A percentile compares a stretch with the other conserved stretches of the same genome.
phyloP scores from a whole-genome alignment of 2,888 invertebrate species.

The Thymelicus lineola region DNA sequence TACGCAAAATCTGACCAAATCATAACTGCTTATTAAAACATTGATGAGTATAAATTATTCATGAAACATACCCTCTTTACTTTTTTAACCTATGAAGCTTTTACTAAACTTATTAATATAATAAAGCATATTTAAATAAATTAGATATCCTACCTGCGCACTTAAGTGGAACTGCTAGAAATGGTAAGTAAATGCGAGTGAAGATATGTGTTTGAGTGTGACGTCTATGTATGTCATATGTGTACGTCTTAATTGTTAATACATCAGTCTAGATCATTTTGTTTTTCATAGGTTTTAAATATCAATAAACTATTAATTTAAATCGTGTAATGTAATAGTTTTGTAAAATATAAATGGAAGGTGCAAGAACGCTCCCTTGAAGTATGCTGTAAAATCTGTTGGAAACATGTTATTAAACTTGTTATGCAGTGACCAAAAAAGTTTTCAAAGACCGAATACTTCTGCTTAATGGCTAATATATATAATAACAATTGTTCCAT shows the following conservation, averaged over 20 bases:
- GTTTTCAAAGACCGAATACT: too few relatives aligned
- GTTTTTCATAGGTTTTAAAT: background rate
- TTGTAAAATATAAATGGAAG: background rate
- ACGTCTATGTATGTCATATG: constrained; percentile 18
- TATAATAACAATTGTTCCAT: too few relatives aligned
- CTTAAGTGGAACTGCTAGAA: constrained; percentile 15
- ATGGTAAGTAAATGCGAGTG: constrained; percentile 32
- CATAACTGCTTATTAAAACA: background rate
- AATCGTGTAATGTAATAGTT: background rate
- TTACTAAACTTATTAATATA: constrained; percentile 29
- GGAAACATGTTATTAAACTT: too few relatives aligned
- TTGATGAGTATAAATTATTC: background rate
- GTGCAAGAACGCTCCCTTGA: background rate
- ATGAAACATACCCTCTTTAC: background rate
- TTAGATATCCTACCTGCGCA: constrained; percentile 25
- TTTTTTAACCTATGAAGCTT: constrained; percentile 8
- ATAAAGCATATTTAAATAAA: constrained; percentile 21
- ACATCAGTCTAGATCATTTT: background rate
- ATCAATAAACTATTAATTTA: background rate
- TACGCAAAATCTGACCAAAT: background rate
- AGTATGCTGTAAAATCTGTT: background rate
- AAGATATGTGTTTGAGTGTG: constrained; percentile 9
- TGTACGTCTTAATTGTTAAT: constrained; percentile 3
- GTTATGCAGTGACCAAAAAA: too few relatives aligned
- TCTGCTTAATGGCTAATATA: too few relatives aligned